A percentile compares a stretch with the other conserved stretches of the same genome.
These are phyloP conservation scores for Smittia aterrima DNA, from an alignment of 2,888 invertebrate species.

Conservation along the genomic window DNA sequence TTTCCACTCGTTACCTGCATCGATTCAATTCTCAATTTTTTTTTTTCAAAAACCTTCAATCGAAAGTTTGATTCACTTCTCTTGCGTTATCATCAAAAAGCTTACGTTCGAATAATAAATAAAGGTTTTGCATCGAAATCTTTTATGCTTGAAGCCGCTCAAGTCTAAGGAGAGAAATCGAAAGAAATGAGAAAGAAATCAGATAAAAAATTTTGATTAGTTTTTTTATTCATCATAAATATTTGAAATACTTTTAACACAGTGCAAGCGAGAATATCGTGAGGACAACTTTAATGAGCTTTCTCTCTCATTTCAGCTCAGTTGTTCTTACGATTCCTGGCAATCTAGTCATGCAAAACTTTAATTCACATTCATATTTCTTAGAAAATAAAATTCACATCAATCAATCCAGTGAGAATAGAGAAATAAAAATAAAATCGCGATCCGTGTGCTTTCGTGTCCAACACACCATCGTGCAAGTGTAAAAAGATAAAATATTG, in stretches of 20 bases:
- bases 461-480: no score
- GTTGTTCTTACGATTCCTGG: no score
- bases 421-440: no score
- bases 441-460: no score
- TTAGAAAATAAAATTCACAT: no score
- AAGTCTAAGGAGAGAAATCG: neutral
- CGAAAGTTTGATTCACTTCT: neutral
- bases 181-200: neutral
- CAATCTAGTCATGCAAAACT: no score
- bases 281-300: no score
- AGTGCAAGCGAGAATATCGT: no score
- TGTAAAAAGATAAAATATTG: neutral
- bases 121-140: neutral
- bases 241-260: neutral
- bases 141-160: slow-evolving; percentile 18
- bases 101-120: neutral
- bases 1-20: slow-evolving; percentile 17
- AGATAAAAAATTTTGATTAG: slow-evolving; percentile 10
- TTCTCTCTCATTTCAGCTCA: no score
- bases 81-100: neutral
- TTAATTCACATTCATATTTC: no score
- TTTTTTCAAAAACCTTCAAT: neutral
- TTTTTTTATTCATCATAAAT: neutral
- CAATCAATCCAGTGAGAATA: no score
- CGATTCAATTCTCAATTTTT: slow-evolving; percentile 24